Conservation (phyloP, 2,797 vertebrate species). For the Gymnodraco acuticeps region DNA sequence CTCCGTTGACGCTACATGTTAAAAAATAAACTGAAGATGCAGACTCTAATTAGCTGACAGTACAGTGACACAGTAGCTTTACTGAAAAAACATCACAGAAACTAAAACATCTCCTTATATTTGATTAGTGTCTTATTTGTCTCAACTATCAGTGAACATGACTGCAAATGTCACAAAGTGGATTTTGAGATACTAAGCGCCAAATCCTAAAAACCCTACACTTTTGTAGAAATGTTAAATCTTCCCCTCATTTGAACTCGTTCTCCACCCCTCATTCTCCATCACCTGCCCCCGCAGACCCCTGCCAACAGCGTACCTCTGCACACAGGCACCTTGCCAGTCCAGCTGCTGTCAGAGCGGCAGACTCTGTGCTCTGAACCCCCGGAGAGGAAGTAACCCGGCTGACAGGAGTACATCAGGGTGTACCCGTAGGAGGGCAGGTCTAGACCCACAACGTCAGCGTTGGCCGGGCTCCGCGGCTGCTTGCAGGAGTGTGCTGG, state of each 20-base stretch:
- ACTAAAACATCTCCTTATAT: constrained; percentile 21
- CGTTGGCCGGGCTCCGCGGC: constrained; percentile 91
- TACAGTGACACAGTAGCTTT: constrained; percentile 1
- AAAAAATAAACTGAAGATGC: constrained; percentile 10
- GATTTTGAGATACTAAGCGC: background rate
- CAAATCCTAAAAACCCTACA: background rate
- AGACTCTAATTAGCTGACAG: constrained; percentile 11
- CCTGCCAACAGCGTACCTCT: constrained; percentile 85
- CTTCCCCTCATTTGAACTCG: constrained; percentile 22
- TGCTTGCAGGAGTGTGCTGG: constrained; percentile 97
- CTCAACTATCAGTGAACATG: background rate
- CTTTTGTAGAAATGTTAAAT: background rate
- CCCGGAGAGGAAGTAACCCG: constrained; percentile 93
- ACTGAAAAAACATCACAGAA: constrained; percentile 8
- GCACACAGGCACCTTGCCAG: constrained; percentile 96
- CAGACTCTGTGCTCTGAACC: constrained; percentile 97
- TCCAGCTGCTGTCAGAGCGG: constrained; percentile 95
- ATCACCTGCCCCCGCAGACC: constrained; percentile 35
- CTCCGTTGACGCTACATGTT: background rate
- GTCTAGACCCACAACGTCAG: constrained; percentile 93
- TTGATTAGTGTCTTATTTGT: constrained; percentile 6
- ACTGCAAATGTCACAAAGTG: constrained; percentile 14
- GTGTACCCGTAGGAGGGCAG: constrained; percentile 95
- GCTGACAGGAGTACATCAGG: constrained; percentile 95
- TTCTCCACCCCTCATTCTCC: constrained; percentile 13